Evolutionary conservation across 2,113 vertebrate genomes (phyloP), one percentile per base, ranked within the genome.

Genomic region (Pseudolaguvia tuberculata): DNA sequence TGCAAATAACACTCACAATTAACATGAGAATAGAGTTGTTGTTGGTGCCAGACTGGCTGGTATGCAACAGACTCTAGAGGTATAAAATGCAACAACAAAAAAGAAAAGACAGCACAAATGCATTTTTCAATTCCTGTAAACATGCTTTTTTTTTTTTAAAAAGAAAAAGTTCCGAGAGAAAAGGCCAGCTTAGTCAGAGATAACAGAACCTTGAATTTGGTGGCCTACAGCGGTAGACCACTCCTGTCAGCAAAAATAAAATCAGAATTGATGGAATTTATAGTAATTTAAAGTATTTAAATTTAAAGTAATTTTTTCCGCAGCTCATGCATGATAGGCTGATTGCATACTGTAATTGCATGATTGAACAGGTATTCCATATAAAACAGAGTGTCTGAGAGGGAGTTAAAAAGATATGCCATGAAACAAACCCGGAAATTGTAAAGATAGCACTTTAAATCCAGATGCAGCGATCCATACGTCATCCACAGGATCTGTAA

Each of bases 401-500:
- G 21, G 3, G 20, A 9, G 61, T 25, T 65, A 18, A 3, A 65
- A 23, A 25, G 21, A 65, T 45, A 25, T 47, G 45, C 9, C 45
- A 67, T 48, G 45, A 67, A 20, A 29, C 7, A 67, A 8, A 50
- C 5, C n/a, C 39, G 7, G 12, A 69, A 35, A 69, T 53, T 66
- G 35, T 42, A 42, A 55, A 20, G 23, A 17, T 2, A 58, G 18
- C 10, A 68, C 59, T 42, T 52, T 53, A 50, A 42, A 65, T 63
- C 12, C 25, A 15, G 27, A 63, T 42, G 21, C 51, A 53, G 29
- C 5, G 29, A 20, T 50, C 63, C 15, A 27, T 68, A 27, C 20
- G 1, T 59, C 42, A 58, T 29, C 73, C 45, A 3, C 63, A 76
- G 47, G 56, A 59, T 61, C 66, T 69, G 74, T 48, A 70, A 59